Base-by-base conservation (phyloP, 1,140 invertebrate species). In the Drosophila sp. region DNA sequence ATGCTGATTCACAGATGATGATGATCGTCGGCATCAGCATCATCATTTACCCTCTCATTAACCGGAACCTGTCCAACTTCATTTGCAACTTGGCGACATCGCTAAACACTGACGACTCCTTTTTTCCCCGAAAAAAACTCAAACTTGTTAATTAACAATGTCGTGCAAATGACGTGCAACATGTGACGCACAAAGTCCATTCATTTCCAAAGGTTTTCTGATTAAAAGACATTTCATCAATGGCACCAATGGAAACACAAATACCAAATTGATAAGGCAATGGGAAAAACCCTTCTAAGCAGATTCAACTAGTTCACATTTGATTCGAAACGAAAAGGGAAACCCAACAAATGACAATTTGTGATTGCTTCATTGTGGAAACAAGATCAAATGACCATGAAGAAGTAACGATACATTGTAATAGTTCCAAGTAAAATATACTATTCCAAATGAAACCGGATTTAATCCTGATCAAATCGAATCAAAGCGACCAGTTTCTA, bases 131-230 rank as follows among this genome's bases (percentile, higher is more conserved):
- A 38, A 54, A 23, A 50, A 27, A 50, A 54, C 27, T 5, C 29
- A 29, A 60, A 55, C 66, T 62, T 55, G 62, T 44, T 72, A 64
- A 87, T 86, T 86, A 86, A 86, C 81, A 64, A 84, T 78, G 63
- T 25, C 65, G 47, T 80, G 81, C 70, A 69, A 85, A 84, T 76
- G 57, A 33, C 60, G 17, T 58, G 32, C 30, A 58, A 25, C 32
- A 35, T 2, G 32, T 58, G 56, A 58, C 56, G 56, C 56, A 58
- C 30, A 58, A 35, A 30, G 44, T 50, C 60, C 17, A 61, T 41
- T 8, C 23, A 8, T 38, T 60, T 41, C n/a, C 17, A 23, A 23
- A 38, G 29, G 17, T 60, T 60, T 40, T 58, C 17, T 38, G 56
- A 23, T 57, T 30, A 58, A 58, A 23, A 33, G 30, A 32, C 6